Evolutionary conservation across 2,113 vertebrate genomes (phyloP).

Genomic region (Laterallus jamaicensis): DNA sequence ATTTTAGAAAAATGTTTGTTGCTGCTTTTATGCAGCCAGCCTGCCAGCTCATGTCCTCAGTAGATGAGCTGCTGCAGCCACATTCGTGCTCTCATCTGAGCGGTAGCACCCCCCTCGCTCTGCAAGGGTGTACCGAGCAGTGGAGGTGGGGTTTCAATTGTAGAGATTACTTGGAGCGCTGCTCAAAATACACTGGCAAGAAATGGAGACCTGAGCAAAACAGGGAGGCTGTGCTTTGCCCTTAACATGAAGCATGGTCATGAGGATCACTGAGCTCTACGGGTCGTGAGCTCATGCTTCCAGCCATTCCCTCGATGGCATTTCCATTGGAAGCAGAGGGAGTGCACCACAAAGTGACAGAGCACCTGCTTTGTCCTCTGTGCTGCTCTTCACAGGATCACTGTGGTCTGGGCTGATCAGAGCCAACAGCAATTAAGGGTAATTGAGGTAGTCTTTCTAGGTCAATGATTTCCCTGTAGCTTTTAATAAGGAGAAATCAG

Average conservation of each 20-base stretch:
- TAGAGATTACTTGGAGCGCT: neutral
- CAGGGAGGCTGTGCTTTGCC: neutral
- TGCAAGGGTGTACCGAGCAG: rapidly evolving
- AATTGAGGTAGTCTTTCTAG: slow-evolving; percentile 49
- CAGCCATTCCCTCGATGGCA: neutral
- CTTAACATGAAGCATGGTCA: rapidly evolving
- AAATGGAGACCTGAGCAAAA: neutral
- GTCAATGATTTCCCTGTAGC: slow-evolving; percentile 11
- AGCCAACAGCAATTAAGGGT: slow-evolving; percentile 48
- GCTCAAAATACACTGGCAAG: neutral
- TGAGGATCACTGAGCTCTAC: neutral
- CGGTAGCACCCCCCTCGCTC: rapidly evolving
- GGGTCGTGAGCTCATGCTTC: neutral
- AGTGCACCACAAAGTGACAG: neutral
- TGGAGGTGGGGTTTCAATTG: rapidly evolving
- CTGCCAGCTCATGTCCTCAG: rapidly evolving
- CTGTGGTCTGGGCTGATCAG: neutral
- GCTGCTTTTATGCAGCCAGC: neutral
- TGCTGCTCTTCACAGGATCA: neutral
- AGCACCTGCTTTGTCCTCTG: neutral
- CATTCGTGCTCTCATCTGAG: rapidly evolving
- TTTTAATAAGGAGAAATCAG: slow-evolving; percentile 43
- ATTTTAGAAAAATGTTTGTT: neutral
- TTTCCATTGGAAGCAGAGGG: neutral
- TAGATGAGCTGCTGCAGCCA: neutral